These are phyloP conservation scores for Bombus breviceps DNA, from an alignment of 1,140 invertebrate species.

Conservation along the genomic window DNA sequence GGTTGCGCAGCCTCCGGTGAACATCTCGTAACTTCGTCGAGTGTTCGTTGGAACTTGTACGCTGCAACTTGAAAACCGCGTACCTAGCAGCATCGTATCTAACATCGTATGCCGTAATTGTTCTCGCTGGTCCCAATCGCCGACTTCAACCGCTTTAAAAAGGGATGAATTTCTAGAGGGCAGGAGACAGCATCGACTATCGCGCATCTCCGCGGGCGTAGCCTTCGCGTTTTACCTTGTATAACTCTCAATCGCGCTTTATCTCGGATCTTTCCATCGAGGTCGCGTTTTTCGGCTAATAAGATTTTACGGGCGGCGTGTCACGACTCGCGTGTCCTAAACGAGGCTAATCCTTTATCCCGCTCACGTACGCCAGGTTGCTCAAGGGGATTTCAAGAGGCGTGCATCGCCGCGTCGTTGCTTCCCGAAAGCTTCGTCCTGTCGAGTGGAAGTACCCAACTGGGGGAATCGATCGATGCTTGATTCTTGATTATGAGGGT, in stretches of 20 bases:
- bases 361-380: conserved; percentile 52
- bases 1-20: not conserved
- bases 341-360: conserved; percentile 57
- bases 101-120: conserved; percentile 35
- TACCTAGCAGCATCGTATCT: not conserved
- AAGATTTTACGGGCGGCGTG: conserved; percentile 44
- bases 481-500: conserved; percentile 45
- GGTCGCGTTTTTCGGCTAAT: conserved; percentile 56
- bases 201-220: not conserved
- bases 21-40: conserved; percentile 41
- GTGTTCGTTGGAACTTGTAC: conserved; percentile 23
- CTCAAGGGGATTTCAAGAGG: conserved; percentile 49
- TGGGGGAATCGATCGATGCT: conserved; percentile 18
- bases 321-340: conserved; percentile 41
- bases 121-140: conserved; percentile 6
- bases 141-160: conserved; percentile 22
- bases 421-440: conserved; percentile 21
- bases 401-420: conserved; percentile 9
- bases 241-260: conserved; percentile 19
- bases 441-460: conserved; percentile 13
- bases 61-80: conserved; percentile 21
- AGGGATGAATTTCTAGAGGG: not conserved
- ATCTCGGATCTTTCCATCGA: conserved; percentile 3
- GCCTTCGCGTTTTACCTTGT: conserved; percentile 3
- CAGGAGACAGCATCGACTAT: not conserved